phyloP scores from a whole-genome alignment of 2,888 invertebrate species.

The Carabus problematicus region DNA sequence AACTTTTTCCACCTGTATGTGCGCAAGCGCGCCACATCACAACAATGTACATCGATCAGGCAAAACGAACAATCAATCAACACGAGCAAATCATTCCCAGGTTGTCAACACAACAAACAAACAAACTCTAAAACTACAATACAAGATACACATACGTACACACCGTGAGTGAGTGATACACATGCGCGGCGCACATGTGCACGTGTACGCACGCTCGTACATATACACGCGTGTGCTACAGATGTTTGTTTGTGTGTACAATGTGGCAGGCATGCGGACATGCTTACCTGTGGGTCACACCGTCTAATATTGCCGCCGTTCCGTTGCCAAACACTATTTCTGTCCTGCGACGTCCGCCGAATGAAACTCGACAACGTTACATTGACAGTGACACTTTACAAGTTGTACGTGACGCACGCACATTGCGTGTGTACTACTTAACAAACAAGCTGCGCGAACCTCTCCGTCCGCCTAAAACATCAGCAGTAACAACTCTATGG shows the following conservation, averaged over 20 bases:
- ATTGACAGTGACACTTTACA: conserved; percentile 25
- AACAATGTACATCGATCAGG: too few species aligned
- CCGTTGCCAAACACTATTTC: conserved; percentile 33
- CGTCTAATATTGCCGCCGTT: not conserved
- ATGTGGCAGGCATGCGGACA: not conserved
- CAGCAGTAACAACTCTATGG: not conserved
- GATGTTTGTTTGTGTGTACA: conserved; percentile 2
- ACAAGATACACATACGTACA: not conserved
- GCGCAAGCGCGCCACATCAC: too few species aligned
- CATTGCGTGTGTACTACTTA: conserved; percentile 7
- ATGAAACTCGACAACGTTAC: not conserved
- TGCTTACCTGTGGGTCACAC: not conserved
- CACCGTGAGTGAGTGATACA: not conserved
- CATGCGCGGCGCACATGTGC: not conserved
- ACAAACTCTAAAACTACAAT: too few species aligned
- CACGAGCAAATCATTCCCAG: too few species aligned
- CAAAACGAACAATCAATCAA: too few species aligned
- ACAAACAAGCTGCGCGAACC: not conserved
- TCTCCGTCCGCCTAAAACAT: too few species aligned
- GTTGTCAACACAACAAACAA: too few species aligned
- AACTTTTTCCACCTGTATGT: too few species aligned
- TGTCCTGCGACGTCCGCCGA: conserved; percentile 19
- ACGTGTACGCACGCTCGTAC: not conserved
- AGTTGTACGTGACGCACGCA: conserved; percentile 12
- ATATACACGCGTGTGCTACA: not conserved